phyloP scores from a whole-genome alignment of 2,797 vertebrate species.

The Graptemys geographica region DNA sequence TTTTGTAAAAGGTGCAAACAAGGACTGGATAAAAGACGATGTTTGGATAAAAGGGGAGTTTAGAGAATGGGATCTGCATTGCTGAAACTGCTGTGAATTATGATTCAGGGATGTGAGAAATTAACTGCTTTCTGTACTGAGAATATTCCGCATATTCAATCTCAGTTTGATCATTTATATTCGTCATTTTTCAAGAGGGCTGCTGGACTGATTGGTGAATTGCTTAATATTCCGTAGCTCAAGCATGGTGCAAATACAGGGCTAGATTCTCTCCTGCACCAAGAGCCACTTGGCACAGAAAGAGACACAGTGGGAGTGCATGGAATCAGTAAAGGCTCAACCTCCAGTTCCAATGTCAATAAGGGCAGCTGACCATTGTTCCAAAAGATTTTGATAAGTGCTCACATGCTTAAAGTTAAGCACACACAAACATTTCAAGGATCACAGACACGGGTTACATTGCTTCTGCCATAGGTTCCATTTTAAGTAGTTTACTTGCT shows the following conservation, averaged over 20 bases:
- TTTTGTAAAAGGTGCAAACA: not conserved
- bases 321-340: not conserved
- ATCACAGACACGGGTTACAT: not conserved
- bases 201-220: not conserved
- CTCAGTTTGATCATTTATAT: not conserved
- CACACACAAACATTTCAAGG: not conserved
- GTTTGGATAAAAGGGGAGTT: not conserved
- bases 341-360: not conserved
- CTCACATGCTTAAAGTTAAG: not conserved
- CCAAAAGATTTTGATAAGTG: not conserved
- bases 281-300: not conserved
- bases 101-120: not conserved
- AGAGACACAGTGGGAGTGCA: not conserved
- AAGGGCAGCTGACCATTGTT: not conserved
- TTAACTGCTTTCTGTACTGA: not conserved
- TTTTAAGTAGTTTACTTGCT: not conserved
- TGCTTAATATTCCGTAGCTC: not conserved
- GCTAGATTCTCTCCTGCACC: not conserved
- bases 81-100: not conserved
- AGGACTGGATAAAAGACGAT: not conserved
- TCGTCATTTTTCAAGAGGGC: not conserved
- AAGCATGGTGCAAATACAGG: not conserved
- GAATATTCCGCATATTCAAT: not conserved
- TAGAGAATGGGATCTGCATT: not conserved
- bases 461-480: not conserved